Conservation (phyloP, 2,113 vertebrate species). For the Pimephales promelas region DNA sequence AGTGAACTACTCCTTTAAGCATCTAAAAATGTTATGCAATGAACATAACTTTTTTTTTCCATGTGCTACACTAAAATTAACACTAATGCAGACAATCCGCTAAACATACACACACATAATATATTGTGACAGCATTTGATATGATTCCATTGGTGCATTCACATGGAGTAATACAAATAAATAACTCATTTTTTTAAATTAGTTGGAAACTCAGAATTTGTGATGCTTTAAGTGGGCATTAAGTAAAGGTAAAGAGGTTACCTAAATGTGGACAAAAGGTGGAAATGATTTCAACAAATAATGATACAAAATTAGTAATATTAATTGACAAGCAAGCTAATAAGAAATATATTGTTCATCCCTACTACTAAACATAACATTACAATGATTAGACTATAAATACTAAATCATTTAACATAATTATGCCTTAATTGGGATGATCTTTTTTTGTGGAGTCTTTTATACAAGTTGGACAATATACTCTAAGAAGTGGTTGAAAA, state of each 20-base stretch:
- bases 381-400: neutral
- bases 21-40: conserved; percentile 31
- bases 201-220: too few species aligned
- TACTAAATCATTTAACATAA: neutral
- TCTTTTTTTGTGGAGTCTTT: neutral
- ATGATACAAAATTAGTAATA: too few species aligned
- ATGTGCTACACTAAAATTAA: conserved; percentile 25
- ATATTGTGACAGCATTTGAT: neutral
- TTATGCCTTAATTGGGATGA: neutral
- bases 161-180: neutral
- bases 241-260: too few species aligned
- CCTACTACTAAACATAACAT: neutral
- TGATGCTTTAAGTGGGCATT: too few species aligned
- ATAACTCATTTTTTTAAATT: neutral
- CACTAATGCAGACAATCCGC: neutral
- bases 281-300: too few species aligned
- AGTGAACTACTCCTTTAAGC: too few species aligned
- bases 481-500: neutral
- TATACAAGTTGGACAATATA: neutral
- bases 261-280: too few species aligned
- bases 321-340: too few species aligned
- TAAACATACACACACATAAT: neutral
- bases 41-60: neutral
- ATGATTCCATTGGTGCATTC: neutral
- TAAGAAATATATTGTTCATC: neutral